These are phyloP conservation scores for Austrolebias charrua DNA, from an alignment of 2,797 vertebrate species.

Conservation along the genomic window DNA sequence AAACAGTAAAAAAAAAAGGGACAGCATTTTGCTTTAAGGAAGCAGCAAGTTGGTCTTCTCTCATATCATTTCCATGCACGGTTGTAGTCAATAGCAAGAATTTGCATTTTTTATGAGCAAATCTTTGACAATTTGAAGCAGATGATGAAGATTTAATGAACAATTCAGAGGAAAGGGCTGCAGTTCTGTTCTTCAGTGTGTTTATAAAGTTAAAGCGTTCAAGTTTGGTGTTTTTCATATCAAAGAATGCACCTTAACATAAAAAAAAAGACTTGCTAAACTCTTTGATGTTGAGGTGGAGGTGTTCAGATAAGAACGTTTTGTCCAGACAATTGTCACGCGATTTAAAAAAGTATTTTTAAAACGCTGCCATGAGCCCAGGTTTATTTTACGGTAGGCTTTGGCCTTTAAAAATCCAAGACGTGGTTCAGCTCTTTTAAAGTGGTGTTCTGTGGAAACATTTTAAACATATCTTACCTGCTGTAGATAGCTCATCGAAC, in stretches of 20 bases:
- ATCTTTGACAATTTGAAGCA: too few species aligned
- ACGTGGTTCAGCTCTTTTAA: too few species aligned
- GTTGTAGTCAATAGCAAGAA: background rate
- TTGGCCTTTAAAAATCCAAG: background rate
- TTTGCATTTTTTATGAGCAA: too few species aligned
- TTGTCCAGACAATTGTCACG: slow-evolving; percentile 10
- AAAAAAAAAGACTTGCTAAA: background rate
- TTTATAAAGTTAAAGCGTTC: too few species aligned
- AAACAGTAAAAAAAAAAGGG: background rate
- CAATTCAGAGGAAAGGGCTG: too few species aligned
- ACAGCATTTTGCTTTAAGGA: slow-evolving; percentile 8
- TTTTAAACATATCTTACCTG: too few species aligned
- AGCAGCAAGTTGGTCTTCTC: slow-evolving; percentile 26
- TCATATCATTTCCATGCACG: background rate
- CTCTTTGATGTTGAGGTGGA: background rate
- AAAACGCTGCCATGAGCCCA: too few species aligned
- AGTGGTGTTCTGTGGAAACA: too few species aligned
- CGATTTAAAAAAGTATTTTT: background rate
- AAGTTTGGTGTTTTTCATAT: slow-evolving; percentile 1
- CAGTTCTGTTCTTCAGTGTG: too few species aligned
- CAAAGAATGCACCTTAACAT: background rate
- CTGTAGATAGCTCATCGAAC: too few species aligned
- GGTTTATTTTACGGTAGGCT: background rate
- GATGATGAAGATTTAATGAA: too few species aligned
- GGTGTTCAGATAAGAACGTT: background rate